Evolutionary conservation across 30 jellyfish, hydroid and myxozoan genomes (phyloP), one percentile per base, ranked within the genome.

Genomic region (Aurelia coerulea): DNA sequence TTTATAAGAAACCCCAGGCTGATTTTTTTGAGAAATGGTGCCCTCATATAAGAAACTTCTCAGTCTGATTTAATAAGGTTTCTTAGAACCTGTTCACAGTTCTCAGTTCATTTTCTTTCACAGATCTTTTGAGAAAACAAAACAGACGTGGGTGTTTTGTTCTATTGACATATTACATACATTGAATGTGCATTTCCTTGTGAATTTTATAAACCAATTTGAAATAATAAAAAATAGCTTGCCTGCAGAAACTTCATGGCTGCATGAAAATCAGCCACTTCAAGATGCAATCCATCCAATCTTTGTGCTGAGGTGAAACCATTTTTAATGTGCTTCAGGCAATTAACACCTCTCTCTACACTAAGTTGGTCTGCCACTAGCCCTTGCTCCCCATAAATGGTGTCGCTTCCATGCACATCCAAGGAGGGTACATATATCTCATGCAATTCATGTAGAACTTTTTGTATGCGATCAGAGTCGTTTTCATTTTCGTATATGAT

Each of bases 331-430:
- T 68, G 54, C 59, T 68, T 68, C 80, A 68, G 41, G 18, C 80
- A 68, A 68, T 68, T 68, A 29, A 68, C 80, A 15, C 80, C 80
- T 34, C 80, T 68, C 59, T 68, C 80, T 17, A 68, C 58, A 68
- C 80, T 68, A 8, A 68, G 59, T 41, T 68, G 80, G 34, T 68
- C 80, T 15, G 59, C 80, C 9, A 35, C 80, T 8, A 68, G 41
- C 10, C 59, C 80, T 68, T 68, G 58, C 59, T 68, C 80, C 5
- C 53, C 80, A 68, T 5, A 68, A 68, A n/a, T 5, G 10, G 54
- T 12, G 11, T 68, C 80, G 34, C 18, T 11, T 12, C 10, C 80
- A 11, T 41, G 59, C 33, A 33, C 58, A 68, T 68, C 80, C 34
- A 41, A 18, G 7, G 53, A 17, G 10, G 80, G 80, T 33, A 68